Evolutionary conservation across 2,113 vertebrate species (phyloP).

Genomic region (Phyllostomus discolor): DNA sequence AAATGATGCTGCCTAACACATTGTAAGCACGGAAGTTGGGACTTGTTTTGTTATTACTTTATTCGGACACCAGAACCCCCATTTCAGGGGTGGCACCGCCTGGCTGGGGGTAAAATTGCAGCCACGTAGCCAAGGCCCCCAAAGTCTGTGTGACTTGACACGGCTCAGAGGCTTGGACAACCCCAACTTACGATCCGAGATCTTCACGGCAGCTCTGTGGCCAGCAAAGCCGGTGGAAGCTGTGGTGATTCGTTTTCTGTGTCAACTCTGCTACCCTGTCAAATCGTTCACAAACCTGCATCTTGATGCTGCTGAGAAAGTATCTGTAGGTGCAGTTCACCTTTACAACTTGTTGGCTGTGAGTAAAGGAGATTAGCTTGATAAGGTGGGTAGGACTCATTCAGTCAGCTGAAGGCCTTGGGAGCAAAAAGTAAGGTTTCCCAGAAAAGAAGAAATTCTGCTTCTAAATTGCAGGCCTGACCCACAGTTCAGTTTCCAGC

Average conservation of each 20-base stretch:
- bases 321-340: background rate
- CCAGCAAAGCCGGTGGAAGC: background rate
- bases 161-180: background rate
- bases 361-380: background rate
- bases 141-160: background rate
- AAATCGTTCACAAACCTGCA: accelerated
- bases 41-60: background rate
- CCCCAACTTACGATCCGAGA: background rate
- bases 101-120: background rate
- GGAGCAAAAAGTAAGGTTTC: background rate
- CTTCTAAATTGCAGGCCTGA: background rate
- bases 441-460: background rate
- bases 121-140: background rate
- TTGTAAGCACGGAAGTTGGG: background rate
- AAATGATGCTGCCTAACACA: background rate
- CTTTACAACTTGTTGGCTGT: background rate
- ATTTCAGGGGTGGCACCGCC: background rate
- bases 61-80: background rate
- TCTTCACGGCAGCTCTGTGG: background rate
- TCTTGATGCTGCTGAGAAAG: background rate
- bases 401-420: background rate
- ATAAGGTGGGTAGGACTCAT: background rate
- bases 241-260: accelerated
- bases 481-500: background rate
- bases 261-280: accelerated